Conservation (phyloP, 1,140 invertebrate genomes). For the Tetramorium alpestre region DNA sequence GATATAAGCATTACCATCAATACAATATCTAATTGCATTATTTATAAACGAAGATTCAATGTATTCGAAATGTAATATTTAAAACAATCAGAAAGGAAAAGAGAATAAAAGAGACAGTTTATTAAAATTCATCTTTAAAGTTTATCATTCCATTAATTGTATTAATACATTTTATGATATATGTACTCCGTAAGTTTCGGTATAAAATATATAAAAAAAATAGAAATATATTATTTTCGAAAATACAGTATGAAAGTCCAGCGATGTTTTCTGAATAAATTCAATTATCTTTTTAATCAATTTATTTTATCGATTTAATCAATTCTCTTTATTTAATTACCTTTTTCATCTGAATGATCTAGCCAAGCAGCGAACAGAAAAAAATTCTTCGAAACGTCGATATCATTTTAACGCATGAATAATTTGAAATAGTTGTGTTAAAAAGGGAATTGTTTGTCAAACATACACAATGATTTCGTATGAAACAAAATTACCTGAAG, state of each 20-base stretch:
- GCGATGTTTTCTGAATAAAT: not conserved
- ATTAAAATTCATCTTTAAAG: not conserved
- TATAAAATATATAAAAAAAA: not conserved
- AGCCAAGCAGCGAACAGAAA: not conserved
- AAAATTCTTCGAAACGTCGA: not conserved
- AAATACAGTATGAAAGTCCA: not conserved
- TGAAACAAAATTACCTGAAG: not conserved
- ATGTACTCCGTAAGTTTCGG: not conserved
- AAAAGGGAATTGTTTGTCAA: slow-evolving; percentile 4
- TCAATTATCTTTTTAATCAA: not conserved
- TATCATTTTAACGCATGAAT: slow-evolving; percentile 1
- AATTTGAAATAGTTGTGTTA: not conserved
- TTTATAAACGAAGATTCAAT: not conserved
- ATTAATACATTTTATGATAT: not conserved
- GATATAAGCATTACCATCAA: not conserved
- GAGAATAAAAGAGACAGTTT: not conserved
- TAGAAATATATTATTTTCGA: not conserved
- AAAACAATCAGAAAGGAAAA: not conserved
- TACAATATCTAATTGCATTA: not conserved
- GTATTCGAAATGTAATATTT: not conserved
- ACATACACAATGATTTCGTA: not conserved
- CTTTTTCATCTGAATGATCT: not conserved
- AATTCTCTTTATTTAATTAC: not conserved
- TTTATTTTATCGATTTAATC: not conserved
- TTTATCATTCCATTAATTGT: not conserved